Evolutionary conservation across 2,888 invertebrate genomes (phyloP).

Genomic region (Hymenopus coronatus): DNA sequence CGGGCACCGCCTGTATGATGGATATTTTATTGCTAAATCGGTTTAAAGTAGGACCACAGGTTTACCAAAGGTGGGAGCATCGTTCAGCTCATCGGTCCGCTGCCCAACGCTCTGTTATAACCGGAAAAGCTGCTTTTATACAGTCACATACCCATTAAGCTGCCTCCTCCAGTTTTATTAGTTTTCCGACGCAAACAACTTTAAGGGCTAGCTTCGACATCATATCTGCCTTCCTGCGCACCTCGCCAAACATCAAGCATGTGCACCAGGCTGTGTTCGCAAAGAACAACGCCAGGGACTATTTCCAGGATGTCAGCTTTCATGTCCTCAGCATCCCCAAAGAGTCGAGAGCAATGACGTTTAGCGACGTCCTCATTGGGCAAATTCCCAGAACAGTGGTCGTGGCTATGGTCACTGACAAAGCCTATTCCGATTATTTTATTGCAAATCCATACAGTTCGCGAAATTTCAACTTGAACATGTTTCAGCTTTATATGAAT

Average conservation of each 20-base stretch:
- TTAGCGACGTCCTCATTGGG: too few relatives aligned
- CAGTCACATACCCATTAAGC: too few relatives aligned
- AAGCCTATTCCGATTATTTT: not conserved
- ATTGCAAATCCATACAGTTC: not conserved
- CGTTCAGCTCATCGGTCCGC: not conserved
- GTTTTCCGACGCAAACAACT: not conserved
- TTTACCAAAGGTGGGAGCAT: not conserved
- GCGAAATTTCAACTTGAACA: too few relatives aligned
- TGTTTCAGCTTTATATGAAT: too few relatives aligned
- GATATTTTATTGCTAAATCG: not conserved
- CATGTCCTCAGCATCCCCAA: too few relatives aligned
- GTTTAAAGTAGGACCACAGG: too few relatives aligned
- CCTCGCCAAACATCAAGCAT: not conserved
- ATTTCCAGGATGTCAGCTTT: too few relatives aligned
- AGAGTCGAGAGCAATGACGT: too few relatives aligned
- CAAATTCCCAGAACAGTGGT: not conserved
- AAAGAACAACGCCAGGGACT: too few relatives aligned
- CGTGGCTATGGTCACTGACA: not conserved
- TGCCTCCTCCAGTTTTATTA: too few relatives aligned
- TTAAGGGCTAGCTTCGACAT: not conserved
- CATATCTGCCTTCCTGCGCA: fast-evolving
- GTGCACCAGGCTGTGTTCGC: not conserved
- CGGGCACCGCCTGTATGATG: not conserved
- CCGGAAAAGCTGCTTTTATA: too few relatives aligned
- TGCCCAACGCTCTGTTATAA: too few relatives aligned